phyloP scores from a whole-genome alignment of 2,888 invertebrate genomes.

The Hyposoter dolosus region DNA sequence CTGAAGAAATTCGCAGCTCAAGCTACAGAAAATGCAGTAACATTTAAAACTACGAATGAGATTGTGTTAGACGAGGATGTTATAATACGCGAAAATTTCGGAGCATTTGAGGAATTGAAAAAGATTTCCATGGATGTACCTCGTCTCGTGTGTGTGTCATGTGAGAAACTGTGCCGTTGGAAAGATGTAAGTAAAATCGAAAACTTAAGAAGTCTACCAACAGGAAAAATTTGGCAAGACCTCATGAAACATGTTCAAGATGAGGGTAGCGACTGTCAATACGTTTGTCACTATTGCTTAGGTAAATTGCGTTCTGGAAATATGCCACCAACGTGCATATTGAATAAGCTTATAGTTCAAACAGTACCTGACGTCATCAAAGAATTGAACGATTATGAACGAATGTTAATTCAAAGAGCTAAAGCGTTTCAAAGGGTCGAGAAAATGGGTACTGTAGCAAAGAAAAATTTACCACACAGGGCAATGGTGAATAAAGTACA shows the following conservation, averaged over 20 bases:
- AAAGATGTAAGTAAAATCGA: constrained; percentile 60
- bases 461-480: constrained; percentile 73
- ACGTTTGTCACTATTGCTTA: constrained; percentile 68
- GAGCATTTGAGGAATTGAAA: too few relatives aligned
- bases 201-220: too few relatives aligned
- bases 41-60: too few relatives aligned
- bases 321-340: constrained; percentile 74
- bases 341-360: constrained; percentile 70
- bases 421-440: too few relatives aligned
- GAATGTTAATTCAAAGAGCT: constrained; percentile 73
- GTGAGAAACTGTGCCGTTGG: constrained; percentile 68
- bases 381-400: constrained; percentile 74
- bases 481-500: constrained; percentile 61
- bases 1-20: constrained; percentile 36
- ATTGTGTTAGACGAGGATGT: too few relatives aligned
- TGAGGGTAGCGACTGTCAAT: constrained; percentile 36
- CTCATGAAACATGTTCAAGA: constrained; percentile 46
- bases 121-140: too few relatives aligned
- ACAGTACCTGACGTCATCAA: constrained; percentile 67
- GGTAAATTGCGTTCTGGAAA: constrained; percentile 67
- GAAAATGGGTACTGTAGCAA: constrained; percentile 76
- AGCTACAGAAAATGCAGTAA: constrained; percentile 29
- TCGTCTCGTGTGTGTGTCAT: too few relatives aligned
- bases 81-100: too few relatives aligned
- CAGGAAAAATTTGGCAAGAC: constrained; percentile 57